These are phyloP conservation scores for Callyntrura guangdongensis DNA, from an alignment of 2,888 invertebrate genomes.

Conservation along the genomic window DNA sequence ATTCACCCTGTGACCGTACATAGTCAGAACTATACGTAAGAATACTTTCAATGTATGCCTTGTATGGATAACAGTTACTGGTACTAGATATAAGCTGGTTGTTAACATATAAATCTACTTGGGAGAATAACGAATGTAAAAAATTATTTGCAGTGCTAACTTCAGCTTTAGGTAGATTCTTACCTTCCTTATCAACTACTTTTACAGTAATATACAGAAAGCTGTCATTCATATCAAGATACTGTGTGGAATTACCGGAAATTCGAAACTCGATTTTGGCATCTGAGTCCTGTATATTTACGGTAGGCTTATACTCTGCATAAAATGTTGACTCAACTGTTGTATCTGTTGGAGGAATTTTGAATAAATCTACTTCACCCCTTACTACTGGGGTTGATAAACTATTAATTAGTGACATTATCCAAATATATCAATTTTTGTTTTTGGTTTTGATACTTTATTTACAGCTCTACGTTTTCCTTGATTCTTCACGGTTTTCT, in stretches of 20 bases:
- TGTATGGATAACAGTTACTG: slow-evolving; percentile 73
- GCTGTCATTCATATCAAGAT: slow-evolving; percentile 72
- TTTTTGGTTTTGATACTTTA: neutral
- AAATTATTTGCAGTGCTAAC: slow-evolving; percentile 65
- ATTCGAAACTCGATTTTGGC: too few relatives aligned
- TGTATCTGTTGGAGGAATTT: slow-evolving; percentile 73
- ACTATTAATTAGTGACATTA: slow-evolving; percentile 70
- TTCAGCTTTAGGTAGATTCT: slow-evolving; percentile 3
- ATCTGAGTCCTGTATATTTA: too few relatives aligned
- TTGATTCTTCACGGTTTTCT: slow-evolving; percentile 15
- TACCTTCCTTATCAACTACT: slow-evolving; percentile 60
- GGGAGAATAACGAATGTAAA: slow-evolving; percentile 74
- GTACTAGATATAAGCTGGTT: slow-evolving; percentile 47
- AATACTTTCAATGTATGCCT: slow-evolving; percentile 73
- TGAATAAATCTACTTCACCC: slow-evolving; percentile 74
- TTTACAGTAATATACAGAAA: slow-evolving; percentile 71
- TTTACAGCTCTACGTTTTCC: slow-evolving; percentile 39
- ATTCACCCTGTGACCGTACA: slow-evolving; percentile 1
- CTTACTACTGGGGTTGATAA: slow-evolving; percentile 57
- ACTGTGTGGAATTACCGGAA: slow-evolving; percentile 71
- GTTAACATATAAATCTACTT: slow-evolving; percentile 75
- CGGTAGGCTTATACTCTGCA: slow-evolving; percentile 79
- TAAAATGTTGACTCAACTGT: slow-evolving; percentile 75
- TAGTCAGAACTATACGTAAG: slow-evolving; percentile 38
- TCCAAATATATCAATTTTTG: slow-evolving; percentile 64